Conservation (phyloP, 1,140 invertebrate species). For the Bombus confusus region DNA sequence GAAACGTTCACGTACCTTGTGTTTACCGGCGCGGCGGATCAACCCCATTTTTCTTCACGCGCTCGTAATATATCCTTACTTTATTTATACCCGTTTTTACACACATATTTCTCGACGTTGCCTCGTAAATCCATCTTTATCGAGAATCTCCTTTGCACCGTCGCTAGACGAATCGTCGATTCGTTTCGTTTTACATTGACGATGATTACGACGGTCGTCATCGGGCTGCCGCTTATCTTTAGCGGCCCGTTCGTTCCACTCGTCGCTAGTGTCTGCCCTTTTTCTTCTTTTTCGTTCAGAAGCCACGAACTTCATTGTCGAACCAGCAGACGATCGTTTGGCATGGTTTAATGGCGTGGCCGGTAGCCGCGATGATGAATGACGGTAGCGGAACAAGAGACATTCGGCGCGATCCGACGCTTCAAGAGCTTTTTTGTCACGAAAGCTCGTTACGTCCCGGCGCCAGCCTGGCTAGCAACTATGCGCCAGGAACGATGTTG, state of each 20-base stretch:
- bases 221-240: background rate
- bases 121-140: slow-evolving; percentile 26
- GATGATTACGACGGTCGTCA: background rate
- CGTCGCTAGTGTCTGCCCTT: background rate
- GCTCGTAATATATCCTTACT: background rate
- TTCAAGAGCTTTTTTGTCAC: slow-evolving; percentile 71
- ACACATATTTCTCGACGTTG: background rate
- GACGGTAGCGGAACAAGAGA: slow-evolving; percentile 64
- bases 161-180: background rate
- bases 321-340: slow-evolving; percentile 46
- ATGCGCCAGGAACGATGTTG: slow-evolving; percentile 58
- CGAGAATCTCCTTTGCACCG: background rate
- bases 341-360: slow-evolving; percentile 52
- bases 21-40: background rate
- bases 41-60: background rate
- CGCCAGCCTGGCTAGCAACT: slow-evolving; percentile 72
- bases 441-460: slow-evolving; percentile 73
- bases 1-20: slow-evolving; percentile 7
- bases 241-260: background rate
- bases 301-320: slow-evolving; percentile 43
- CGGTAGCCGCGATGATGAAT: slow-evolving; percentile 74
- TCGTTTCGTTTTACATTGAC: no score
- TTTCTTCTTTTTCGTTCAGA: background rate
- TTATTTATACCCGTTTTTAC: background rate
- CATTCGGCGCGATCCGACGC: slow-evolving; percentile 63